Conservation (phyloP, 53 echinoderm and acorn worm species). For the Mesocentrotus franciscanus region DNA sequence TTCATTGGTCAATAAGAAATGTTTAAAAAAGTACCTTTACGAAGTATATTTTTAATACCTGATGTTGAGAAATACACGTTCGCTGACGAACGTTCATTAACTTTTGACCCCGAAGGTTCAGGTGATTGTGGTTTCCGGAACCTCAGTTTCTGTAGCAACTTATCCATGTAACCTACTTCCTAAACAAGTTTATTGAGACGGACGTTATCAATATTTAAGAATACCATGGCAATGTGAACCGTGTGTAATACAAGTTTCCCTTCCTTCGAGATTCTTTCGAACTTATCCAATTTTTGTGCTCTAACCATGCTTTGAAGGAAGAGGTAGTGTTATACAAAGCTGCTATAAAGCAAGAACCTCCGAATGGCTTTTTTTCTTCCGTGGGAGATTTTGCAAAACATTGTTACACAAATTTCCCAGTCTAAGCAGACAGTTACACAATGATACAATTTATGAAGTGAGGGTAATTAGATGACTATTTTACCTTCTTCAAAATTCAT, state of each 20-base stretch:
- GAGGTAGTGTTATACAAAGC: neutral
- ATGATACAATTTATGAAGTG: neutral
- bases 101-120: neutral
- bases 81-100: neutral
- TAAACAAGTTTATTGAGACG: neutral
- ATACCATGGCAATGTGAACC: neutral
- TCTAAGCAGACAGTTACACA: neutral
- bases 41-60: neutral
- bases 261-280: neutral
- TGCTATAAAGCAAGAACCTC: neutral
- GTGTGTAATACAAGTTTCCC: neutral
- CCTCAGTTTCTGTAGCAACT: neutral
- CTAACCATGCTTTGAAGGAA: neutral
- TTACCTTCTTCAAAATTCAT: no score
- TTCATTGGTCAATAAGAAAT: neutral
- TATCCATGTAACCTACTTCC: conserved; percentile 17
- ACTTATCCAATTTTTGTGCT: neutral
- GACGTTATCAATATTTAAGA: neutral
- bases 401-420: neutral
- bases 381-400: neutral
- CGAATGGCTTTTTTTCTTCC: neutral
- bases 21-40: neutral
- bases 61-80: neutral
- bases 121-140: conserved; percentile 7
- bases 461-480: no score